Base-by-base conservation (phyloP, 1,140 invertebrate species). In the Lepeophtheirus salmonis region DNA sequence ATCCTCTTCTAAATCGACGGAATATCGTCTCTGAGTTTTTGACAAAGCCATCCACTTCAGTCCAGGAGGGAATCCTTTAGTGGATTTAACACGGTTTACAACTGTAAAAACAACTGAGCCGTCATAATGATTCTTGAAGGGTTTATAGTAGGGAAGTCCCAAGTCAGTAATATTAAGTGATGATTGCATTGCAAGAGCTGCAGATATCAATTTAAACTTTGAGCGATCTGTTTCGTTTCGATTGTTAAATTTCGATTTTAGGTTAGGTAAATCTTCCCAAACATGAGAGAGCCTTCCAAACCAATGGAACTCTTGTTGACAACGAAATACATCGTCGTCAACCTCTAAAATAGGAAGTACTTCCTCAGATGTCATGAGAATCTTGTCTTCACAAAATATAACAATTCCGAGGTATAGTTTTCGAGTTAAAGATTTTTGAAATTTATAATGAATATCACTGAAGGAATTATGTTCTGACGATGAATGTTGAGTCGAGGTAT, bases 291-390 rank as follows among this genome's bases (percentile, higher is more conserved):
- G 86, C 78, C 97, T 96, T 82, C 97, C 88, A 1, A 97, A 75
- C 92, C 92, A 97, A 71, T 97, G 86, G 70, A 92, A 89, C 72
- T 97, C 91, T 95, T 81, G 63, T 84, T 84, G 63, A 82, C 84
- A 20, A 89, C 86, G 70, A 89, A 95, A 16, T 85, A n/a, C n/a
- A n/a, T n/a, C 88, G 72, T 97, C 92, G 70, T 97, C 91, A 14
- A 97, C 83, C 74, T 96, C 89, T 64, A 97, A 85, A 24, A 94
- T 88, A 2, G 94, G 94, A 48, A 96, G 74, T 70, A 89, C 89
- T 65, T 97, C 92, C 74, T 97, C 92, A 67, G 87, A 89, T 2
- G 91, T 97, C 10, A 95, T 86, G 57, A 97, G 74, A 23, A 97
- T 82, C 69, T 88, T 89, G 70, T 96, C 89, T 67, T 96, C 90